Percentiles rank a stretch among this genome's conserved stretches.
Conservation (phyloP, 2,113 vertebrate genomes). For the Talpa occidentalis region DNA sequence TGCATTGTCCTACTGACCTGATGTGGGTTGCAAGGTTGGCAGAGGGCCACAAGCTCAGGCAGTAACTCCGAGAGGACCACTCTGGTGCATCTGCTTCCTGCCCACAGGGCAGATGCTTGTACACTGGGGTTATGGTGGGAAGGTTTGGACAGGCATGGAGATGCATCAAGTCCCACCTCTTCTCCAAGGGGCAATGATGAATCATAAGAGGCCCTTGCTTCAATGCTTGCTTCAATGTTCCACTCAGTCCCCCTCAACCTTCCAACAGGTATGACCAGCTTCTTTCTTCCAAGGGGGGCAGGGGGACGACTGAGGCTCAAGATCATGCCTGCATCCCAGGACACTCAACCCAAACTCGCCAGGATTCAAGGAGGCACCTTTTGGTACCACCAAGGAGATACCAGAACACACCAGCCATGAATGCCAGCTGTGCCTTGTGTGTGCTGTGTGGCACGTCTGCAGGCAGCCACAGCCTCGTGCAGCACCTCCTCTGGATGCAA, state of each 20-base stretch:
- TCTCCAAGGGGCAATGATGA: not conserved
- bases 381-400: not conserved
- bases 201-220: no score
- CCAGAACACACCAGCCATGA: accelerated
- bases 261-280: not conserved
- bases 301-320: not conserved
- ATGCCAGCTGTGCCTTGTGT: accelerated
- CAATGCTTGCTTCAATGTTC: not conserved
- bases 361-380: not conserved
- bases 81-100: not conserved
- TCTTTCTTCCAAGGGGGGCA: not conserved
- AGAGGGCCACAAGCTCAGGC: not conserved
- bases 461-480: not conserved
- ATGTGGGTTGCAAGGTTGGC: not conserved
- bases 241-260: not conserved
- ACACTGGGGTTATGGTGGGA: not conserved
- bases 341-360: not conserved
- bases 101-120: no score
- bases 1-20: not conserved
- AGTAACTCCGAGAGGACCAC: not conserved
- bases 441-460: accelerated
- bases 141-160: not conserved
- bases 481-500: not conserved
- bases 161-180: not conserved
- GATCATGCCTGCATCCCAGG: not conserved